Percentiles rank a stretch among this genome's conserved stretches.
Conservation (phyloP, 2,113 vertebrate genomes). For the Physeter macrocephalus region DNA sequence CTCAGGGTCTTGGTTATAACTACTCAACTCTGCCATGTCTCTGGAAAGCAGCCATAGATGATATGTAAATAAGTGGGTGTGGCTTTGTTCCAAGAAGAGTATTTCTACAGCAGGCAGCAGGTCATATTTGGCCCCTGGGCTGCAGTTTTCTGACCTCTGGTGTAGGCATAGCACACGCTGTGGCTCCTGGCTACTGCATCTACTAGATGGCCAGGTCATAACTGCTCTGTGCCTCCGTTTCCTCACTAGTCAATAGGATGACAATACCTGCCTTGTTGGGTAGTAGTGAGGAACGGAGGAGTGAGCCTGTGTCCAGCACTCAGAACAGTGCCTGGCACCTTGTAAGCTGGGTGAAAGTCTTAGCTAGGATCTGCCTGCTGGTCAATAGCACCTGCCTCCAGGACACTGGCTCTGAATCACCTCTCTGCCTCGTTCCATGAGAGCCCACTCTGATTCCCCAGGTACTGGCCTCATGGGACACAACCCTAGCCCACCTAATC, state of each 20-base stretch:
- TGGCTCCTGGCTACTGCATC: not conserved
- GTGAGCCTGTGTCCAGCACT: not conserved
- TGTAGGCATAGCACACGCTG: rapidly evolving
- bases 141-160: too few relatives aligned
- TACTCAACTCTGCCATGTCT: not conserved
- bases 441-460: not conserved
- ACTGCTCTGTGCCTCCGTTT: not conserved
- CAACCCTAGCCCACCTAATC: not conserved
- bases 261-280: not conserved
- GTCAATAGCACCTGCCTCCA: not conserved
- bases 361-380: not conserved
- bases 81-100: not conserved
- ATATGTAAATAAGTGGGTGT: not conserved
- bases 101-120: not conserved
- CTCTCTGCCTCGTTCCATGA: not conserved
- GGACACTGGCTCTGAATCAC: not conserved
- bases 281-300: not conserved
- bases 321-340: not conserved
- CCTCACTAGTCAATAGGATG: not conserved
- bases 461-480: not conserved
- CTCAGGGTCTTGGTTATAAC: not conserved
- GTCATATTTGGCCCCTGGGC: not conserved
- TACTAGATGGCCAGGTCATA: not conserved
- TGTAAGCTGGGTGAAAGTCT: not conserved
- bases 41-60: not conserved